Evolutionary conservation across 2,113 vertebrate genomes (phyloP).

Genomic region (Pluvialis apricaria): DNA sequence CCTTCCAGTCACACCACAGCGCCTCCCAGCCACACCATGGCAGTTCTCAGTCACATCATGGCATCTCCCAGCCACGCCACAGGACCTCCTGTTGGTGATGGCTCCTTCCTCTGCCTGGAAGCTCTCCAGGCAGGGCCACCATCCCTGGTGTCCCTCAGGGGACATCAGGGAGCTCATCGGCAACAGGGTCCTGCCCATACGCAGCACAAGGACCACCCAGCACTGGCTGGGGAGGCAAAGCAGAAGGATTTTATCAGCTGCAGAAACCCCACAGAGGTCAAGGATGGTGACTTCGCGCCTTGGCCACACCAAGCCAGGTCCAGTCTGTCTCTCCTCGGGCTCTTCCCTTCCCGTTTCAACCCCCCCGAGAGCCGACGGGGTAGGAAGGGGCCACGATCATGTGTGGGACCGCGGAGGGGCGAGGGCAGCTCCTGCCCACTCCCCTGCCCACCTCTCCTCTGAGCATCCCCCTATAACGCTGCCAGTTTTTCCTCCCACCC

Average conservation of each 20-base stretch:
- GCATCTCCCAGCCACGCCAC: background rate
- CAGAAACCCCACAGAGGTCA: background rate
- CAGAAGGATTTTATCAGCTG: background rate
- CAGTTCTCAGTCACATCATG: background rate
- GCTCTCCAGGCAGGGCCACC: slow-evolving; percentile 88
- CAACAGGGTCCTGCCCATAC: background rate
- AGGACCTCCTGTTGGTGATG: background rate
- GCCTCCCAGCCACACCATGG: background rate
- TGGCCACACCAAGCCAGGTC: background rate
- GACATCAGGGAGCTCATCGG: background rate
- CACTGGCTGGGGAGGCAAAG: rapidly evolving
- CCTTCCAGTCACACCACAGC: rapidly evolving
- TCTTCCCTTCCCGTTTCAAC: background rate
- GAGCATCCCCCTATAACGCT: background rate
- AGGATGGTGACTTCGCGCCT: background rate
- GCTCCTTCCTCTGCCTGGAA: slow-evolving; percentile 85
- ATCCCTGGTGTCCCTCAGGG: slow-evolving; percentile 85
- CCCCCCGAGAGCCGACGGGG: rapidly evolving
- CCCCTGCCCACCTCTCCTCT: background rate
- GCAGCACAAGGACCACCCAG: background rate
- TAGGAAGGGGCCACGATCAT: background rate
- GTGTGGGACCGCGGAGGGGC: rapidly evolving
- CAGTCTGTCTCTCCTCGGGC: background rate
- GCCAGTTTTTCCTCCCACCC: slow-evolving; percentile 1
- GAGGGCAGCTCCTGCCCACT: background rate